Base-by-base conservation (phyloP, 1,140 invertebrate species). In the Drosophila grimshawi region DNA sequence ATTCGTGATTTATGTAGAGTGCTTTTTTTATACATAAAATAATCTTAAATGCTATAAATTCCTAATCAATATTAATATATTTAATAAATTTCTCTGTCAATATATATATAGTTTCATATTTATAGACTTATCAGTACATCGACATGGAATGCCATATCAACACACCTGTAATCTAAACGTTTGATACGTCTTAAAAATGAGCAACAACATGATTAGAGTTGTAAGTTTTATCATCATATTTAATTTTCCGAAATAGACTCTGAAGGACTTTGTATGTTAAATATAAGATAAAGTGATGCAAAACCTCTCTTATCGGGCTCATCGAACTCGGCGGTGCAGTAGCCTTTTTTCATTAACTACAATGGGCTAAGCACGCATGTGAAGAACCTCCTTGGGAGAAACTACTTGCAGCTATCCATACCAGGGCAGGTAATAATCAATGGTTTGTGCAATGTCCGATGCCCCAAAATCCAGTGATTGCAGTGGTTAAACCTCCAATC, bases 271-370 rank as follows among this genome's bases (percentile, higher is more conserved):
- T 80, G 81, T 53, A 91, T 81, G 71, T 91, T 59, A 43, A 91
- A 91, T 5, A 91, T 83, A 1, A 90, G 90, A 72, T 91, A 91
- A 2, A 80, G 64, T 4, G 90, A 90, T 10, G 70, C 53, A 56
- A 90, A 91, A 5, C 45, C 68, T 27, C 52, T 70, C 19, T 68
- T 81, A 60, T 91, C 59, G 86, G 46, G 29, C 65, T 75, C 3
- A 81, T 29, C 4, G 70, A 82, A n/a, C 76, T 82, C 11, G 73
- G 46, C 5, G 48, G 61, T 3, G 65, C 65, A 32, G 51, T 53
- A 5, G 61, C 62, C 6, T 80, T 63, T 60, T 56, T 32, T 33
- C 33, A 5, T 78, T 67, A 2, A 19, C 52, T 5, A 8, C 10
- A n/a, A 7, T 5, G 1, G 4, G 6, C 0, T 55, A 30, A 7